Base-by-base conservation (phyloP, 2,113 vertebrate species). In the Pelmatolapia mariae region DNA sequence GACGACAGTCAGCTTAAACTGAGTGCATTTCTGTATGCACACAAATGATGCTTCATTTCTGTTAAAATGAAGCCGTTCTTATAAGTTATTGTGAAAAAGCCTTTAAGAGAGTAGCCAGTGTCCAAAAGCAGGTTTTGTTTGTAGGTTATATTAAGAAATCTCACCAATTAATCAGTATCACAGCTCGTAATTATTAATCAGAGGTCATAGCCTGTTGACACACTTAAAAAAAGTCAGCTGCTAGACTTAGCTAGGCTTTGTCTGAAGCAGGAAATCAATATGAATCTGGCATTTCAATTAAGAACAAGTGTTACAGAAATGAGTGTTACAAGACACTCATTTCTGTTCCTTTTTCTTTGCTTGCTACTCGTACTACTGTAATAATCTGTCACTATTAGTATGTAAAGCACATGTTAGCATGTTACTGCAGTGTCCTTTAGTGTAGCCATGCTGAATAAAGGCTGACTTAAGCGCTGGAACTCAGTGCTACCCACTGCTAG, bases 241-340 rank as follows among this genome's bases (percentile, higher is more conserved):
- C 66, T 26, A 40, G 66, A 22, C 66, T 73, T 73, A 73, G 38
- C 22, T 1, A 26, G 66, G 8, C n/a, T 53, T 52, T 22, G 59
- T 80, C 68, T 43, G 22, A 13, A 56, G 87, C 87, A 61, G 59
- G 59, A 63, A 82, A 90, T 88, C 84, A 57, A 68, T 90, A 88
- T 40, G 40, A 85, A 63, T 87, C 82, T 19, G 29, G 86, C 38
- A 19, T 7, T 29, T 19, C 80, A 61, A 89, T 93, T 66, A 63
- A 84, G 83, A 54, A 31, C 6, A 10, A 47, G 40, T 68, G 31
- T 45, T 53, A 11, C 52, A 53, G 52, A 22, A 53, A 53, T 6
- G 5, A 53, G 10, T n/a, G 10, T 11, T 10, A 22, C 52, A 53
- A 53, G 52, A 53, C 33, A 22, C 31, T 84, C 1, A 18, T 50